Evolutionary conservation across 2,888 invertebrate genomes (phyloP).

Genomic region (Metalampra italica): DNA sequence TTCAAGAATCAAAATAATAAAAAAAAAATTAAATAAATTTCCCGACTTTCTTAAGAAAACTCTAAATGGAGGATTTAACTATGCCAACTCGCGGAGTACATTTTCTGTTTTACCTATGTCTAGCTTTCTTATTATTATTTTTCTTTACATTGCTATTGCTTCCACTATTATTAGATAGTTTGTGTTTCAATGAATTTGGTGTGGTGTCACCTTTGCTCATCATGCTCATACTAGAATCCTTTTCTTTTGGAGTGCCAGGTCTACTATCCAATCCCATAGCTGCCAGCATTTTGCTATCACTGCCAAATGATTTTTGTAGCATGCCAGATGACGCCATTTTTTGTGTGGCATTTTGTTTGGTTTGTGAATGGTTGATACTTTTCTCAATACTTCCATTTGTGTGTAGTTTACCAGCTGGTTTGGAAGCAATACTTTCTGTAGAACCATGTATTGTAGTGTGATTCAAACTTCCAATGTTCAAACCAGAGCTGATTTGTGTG

Average conservation of each 20-base stretch:
- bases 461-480: slow-evolving; percentile 64
- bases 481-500: slow-evolving; percentile 78
- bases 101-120: slow-evolving; percentile 82
- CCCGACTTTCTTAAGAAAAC: too few relatives aligned
- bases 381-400: slow-evolving; percentile 69
- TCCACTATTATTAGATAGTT: slow-evolving; percentile 55
- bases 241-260: slow-evolving; percentile 71
- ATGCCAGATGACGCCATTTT: slow-evolving; percentile 63
- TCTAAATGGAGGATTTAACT: too few relatives aligned
- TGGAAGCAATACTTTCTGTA: slow-evolving; percentile 67
- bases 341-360: slow-evolving; percentile 61
- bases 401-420: slow-evolving; percentile 72
- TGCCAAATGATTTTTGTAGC: slow-evolving; percentile 61
- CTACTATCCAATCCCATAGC: slow-evolving; percentile 65
- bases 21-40: too few relatives aligned
- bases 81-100: too few relatives aligned
- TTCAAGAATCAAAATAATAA: too few relatives aligned
- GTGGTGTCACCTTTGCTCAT: slow-evolving; percentile 58
- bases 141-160: slow-evolving; percentile 82
- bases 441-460: slow-evolving; percentile 75
- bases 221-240: slow-evolving; percentile 49
- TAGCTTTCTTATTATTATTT: slow-evolving; percentile 88
- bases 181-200: slow-evolving; percentile 74
- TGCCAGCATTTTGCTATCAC: slow-evolving; percentile 62
- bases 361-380: slow-evolving; percentile 49